phyloP scores from a whole-genome alignment of 1,140 invertebrate species.

The Danaus melanippus region DNA sequence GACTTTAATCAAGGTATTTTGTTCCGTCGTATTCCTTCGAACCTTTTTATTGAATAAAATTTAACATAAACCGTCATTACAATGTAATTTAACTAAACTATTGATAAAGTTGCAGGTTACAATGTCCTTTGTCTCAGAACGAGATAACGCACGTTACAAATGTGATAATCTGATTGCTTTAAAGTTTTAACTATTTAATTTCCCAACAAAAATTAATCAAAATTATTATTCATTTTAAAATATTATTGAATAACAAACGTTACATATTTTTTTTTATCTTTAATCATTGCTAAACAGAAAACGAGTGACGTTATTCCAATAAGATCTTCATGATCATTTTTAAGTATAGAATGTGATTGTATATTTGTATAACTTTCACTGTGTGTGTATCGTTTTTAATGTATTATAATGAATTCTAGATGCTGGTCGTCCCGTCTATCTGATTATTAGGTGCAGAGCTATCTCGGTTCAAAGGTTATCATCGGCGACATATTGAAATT shows the following conservation, averaged over 20 bases:
- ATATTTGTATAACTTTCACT: background rate
- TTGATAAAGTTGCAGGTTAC: constrained; percentile 10
- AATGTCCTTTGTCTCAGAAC: constrained; percentile 11
- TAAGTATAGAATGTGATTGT: no score
- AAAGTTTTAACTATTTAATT: background rate
- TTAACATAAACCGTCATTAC: background rate
- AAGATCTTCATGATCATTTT: no score
- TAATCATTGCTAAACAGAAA: no score
- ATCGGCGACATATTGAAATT: constrained; percentile 7
- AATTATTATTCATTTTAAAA: no score
- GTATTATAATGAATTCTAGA: no score
- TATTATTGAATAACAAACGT: no score
- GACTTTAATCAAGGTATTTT: no score
- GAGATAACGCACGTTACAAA: constrained; percentile 12
- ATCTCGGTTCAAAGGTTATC: constrained; percentile 23
- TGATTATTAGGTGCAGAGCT: constrained; percentile 22
- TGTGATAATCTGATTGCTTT: constrained; percentile 9
- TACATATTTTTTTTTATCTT: no score
- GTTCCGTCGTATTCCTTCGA: no score
- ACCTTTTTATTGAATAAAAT: background rate
- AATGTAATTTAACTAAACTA: constrained; percentile 10
- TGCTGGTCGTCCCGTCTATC: constrained; percentile 7
- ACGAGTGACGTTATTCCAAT: no score
- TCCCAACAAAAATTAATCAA: background rate
- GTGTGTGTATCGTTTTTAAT: background rate